Conservation (phyloP, 2,888 invertebrate species). For the Rhagonycha fulva region DNA sequence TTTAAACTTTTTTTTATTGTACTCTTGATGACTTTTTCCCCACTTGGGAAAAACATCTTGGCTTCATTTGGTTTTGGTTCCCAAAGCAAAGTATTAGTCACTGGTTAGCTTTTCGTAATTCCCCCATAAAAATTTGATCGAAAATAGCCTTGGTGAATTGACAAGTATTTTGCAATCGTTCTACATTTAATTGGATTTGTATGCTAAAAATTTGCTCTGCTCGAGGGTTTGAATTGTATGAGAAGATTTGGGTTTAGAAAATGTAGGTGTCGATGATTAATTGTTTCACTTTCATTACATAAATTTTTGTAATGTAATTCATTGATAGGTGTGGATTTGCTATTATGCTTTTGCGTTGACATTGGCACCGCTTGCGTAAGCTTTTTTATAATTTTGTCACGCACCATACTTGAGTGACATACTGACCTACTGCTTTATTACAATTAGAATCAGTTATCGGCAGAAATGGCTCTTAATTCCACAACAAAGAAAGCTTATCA, state of each 20-base stretch:
- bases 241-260: not conserved
- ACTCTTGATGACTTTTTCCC: no score
- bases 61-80: no score
- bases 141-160: not conserved
- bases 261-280: not conserved
- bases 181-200: not conserved
- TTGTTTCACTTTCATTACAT: not conserved
- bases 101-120: not conserved
- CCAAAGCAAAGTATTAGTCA: not conserved
- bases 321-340: not conserved
- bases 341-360: constrained; percentile 5
- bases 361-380: constrained; percentile 25
- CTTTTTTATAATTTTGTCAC: constrained; percentile 24
- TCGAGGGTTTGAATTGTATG: not conserved
- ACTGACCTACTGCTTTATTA: constrained; percentile 25
- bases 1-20: not conserved
- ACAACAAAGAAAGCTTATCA: no score
- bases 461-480: not conserved
- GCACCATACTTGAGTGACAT: constrained; percentile 12
- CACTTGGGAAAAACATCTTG: no score
- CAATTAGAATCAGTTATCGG: not conserved
- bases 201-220: not conserved
- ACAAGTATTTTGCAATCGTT: not conserved
- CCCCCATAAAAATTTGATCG: not conserved
- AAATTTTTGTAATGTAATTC: not conserved